phyloP scores from a whole-genome alignment of 2,888 invertebrate genomes.

The Ichneumon xanthorius region DNA sequence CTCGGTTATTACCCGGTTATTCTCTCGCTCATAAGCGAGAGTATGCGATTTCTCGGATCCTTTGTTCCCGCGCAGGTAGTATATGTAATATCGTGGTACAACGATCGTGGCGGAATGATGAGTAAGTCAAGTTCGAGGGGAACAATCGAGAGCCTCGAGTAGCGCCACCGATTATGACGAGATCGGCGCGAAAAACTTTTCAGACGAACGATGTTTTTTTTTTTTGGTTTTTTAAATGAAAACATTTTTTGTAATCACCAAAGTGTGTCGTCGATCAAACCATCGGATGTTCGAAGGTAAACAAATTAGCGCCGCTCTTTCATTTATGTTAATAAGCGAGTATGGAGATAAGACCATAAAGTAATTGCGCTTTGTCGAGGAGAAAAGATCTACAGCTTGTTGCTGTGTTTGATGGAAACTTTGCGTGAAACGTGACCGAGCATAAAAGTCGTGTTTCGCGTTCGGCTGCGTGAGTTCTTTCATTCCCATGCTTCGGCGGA shows the following conservation, averaged over 20 bases:
- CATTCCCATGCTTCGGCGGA: constrained; percentile 8
- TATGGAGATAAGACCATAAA: not conserved
- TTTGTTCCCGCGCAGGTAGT: constrained; percentile 25
- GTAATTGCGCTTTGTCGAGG: constrained; percentile 1
- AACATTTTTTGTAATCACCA: not conserved
- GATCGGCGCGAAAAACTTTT: not conserved
- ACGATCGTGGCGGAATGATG: not conserved
- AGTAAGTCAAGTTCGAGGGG: constrained; percentile 52
- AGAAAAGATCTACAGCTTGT: not conserved
- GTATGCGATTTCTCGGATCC: constrained; percentile 29
- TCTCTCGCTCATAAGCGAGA: constrained; percentile 7
- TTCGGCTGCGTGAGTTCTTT: not conserved
- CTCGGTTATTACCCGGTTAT: constrained; percentile 45
- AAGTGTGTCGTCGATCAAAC: not conserved
- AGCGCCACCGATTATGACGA: not conserved
- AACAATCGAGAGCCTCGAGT: constrained; percentile 29
- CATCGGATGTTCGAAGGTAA: not conserved
- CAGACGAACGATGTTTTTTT: constrained; percentile 10
- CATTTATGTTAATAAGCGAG: not conserved
- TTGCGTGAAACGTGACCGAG: constrained; percentile 23
- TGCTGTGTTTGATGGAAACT: not conserved
- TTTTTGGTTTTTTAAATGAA: not conserved
- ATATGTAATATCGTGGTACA: constrained; percentile 14
- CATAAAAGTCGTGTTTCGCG: constrained; percentile 13
- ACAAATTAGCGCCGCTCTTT: not conserved